Evolutionary conservation across 2,888 invertebrate genomes (phyloP).

Genomic region (Phoronis australis): DNA sequence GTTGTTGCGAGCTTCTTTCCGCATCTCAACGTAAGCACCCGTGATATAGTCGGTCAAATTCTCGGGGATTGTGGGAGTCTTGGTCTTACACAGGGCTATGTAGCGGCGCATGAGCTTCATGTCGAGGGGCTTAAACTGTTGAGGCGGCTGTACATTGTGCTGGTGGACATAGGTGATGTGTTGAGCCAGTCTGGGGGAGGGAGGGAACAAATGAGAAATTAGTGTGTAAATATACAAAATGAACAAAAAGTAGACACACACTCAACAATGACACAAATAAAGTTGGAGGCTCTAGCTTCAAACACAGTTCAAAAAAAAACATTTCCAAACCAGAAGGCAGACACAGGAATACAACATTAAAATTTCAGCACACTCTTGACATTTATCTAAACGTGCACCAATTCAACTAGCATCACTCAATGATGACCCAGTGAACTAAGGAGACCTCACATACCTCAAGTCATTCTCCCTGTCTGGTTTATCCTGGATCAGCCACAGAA

Average conservation of each 20-base stretch:
- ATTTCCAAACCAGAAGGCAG: too few relatives aligned
- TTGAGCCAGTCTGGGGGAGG: slow-evolving; percentile 69
- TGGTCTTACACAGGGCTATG: slow-evolving; percentile 82
- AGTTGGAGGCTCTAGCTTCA: not conserved
- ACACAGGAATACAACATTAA: not conserved
- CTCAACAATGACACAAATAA: not conserved
- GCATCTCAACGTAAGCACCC: slow-evolving; percentile 60
- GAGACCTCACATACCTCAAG: too few relatives aligned
- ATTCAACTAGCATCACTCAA: too few relatives aligned
- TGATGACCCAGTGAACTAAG: too few relatives aligned
- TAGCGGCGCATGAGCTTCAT: slow-evolving; percentile 90
- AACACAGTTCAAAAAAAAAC: not conserved
- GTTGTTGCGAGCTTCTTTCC: slow-evolving; percentile 79
- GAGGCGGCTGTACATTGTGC: slow-evolving; percentile 79
- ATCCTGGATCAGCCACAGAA: slow-evolving; percentile 91
- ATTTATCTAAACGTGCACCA: too few relatives aligned
- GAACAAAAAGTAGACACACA: not conserved
- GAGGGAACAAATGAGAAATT: not conserved
- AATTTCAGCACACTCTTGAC: not conserved
- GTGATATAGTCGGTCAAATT: slow-evolving; percentile 84
- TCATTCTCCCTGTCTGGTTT: slow-evolving; percentile 65
- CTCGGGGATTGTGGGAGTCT: slow-evolving; percentile 80
- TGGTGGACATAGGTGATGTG: slow-evolving; percentile 98
- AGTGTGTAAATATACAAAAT: not conserved
- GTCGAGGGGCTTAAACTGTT: slow-evolving; percentile 68